Evolutionary conservation across 37 sponge, comb jelly and placozoan genomes (phyloP).

Genomic region (Bolinopsis microptera): DNA sequence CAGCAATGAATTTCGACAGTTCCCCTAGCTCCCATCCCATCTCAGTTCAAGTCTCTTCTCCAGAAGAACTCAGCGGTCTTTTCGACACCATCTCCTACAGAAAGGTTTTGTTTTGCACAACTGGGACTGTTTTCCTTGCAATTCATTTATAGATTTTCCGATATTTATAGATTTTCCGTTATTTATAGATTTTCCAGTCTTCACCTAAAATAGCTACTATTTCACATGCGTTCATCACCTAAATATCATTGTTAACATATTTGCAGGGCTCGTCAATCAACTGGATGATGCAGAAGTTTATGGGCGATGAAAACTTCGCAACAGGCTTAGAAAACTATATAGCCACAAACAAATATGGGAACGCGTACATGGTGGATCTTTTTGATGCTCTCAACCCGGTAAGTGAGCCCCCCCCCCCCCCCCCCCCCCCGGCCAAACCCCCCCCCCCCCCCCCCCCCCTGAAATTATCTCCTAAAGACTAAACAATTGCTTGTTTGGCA

Average conservation of each 20-base stretch:
- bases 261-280: conserved; percentile 45
- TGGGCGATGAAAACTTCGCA: not conserved
- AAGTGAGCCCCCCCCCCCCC: too few species aligned
- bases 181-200: too few species aligned
- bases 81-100: conserved; percentile 95
- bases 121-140: not conserved
- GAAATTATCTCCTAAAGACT: too few species aligned
- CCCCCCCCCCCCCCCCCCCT: too few species aligned
- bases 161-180: too few species aligned
- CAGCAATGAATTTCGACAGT: conserved; percentile 66
- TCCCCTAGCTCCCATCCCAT: conserved; percentile 54
- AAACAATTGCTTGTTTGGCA: too few species aligned
- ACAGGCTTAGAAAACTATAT: not conserved
- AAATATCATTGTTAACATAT: too few species aligned
- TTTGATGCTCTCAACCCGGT: not conserved
- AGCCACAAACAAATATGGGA: not conserved
- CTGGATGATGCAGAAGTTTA: conserved; percentile 60
- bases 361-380: conserved; percentile 56
- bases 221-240: not conserved
- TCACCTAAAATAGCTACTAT: too few species aligned
- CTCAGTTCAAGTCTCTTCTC: conserved; percentile 67
- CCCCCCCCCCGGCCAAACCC: too few species aligned
- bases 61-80: conserved; percentile 82
- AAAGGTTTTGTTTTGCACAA: conserved; percentile 71
- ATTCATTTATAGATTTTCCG: too few species aligned